Evolutionary conservation across 2,888 invertebrate species (phyloP).

Genomic region (Apamea epomidion): DNA sequence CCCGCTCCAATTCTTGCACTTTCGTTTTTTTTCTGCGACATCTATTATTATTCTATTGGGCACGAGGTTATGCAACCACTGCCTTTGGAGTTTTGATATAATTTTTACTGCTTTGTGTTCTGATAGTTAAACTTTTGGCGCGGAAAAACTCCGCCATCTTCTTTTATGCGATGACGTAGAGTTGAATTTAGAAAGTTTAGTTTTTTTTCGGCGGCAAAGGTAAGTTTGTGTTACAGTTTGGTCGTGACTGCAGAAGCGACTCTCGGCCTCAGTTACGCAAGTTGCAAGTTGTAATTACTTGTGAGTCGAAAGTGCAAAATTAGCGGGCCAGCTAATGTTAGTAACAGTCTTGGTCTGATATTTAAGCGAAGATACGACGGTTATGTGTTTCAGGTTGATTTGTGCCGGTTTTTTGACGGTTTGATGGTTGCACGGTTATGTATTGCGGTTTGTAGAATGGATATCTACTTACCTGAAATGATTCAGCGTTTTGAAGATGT

Average conservation of each 20-base stretch:
- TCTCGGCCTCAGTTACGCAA: slow-evolving; percentile 84
- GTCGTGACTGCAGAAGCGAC: slow-evolving; percentile 89
- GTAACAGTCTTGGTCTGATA: slow-evolving; percentile 64
- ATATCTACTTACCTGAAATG: slow-evolving; percentile 11
- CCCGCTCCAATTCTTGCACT: slow-evolving; percentile 87
- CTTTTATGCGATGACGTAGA: slow-evolving; percentile 60
- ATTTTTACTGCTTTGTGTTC: slow-evolving; percentile 87
- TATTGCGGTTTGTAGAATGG: slow-evolving; percentile 30
- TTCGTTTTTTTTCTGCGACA: slow-evolving; percentile 89
- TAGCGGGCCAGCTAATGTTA: slow-evolving; percentile 75
- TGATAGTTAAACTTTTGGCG: slow-evolving; percentile 62
- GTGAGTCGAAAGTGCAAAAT: slow-evolving; percentile 87
- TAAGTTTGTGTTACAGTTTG: slow-evolving; percentile 76
- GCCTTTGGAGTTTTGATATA: slow-evolving; percentile 89
- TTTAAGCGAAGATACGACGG: slow-evolving; percentile 50
- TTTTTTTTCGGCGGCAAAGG: slow-evolving; percentile 58
- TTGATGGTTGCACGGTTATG: slow-evolving; percentile 11
- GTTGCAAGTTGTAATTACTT: slow-evolving; percentile 84
- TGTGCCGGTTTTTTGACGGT: slow-evolving; percentile 47
- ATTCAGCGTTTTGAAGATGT: slow-evolving; percentile 44
- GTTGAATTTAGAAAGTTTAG: slow-evolving; percentile 62
- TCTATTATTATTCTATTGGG: slow-evolving; percentile 89
- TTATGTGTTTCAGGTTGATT: slow-evolving; percentile 56
- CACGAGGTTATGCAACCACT: slow-evolving; percentile 88
- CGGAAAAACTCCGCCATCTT: slow-evolving; percentile 44